Percentiles rank a stretch among this genome's conserved stretches.
phyloP scores from a whole-genome alignment of 92 coral and sea anemone species.

The Actinostola sp. region DNA sequence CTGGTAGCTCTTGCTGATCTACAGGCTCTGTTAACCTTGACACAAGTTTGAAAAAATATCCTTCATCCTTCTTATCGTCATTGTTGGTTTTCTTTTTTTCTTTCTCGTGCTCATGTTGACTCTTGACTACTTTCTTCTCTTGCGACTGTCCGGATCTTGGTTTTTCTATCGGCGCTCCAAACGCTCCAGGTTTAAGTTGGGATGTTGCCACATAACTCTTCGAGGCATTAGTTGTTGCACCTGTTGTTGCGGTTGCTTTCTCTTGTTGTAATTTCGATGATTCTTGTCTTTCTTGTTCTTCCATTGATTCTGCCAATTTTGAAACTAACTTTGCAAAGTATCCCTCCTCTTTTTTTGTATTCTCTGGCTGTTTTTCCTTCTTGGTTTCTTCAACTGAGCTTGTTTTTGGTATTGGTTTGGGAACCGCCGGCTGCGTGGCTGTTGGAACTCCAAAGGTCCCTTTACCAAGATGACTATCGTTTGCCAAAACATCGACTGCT shows the following conservation, averaged over 20 bases:
- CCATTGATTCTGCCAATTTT: slow-evolving; percentile 34
- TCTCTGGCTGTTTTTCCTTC: not conserved
- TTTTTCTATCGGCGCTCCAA: not conserved
- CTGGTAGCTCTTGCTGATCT: not conserved
- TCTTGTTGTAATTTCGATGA: not conserved
- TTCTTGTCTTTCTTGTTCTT: slow-evolving; percentile 25
- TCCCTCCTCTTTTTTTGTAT: slow-evolving; percentile 4
- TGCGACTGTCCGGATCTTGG: not conserved
- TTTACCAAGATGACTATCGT: not conserved
- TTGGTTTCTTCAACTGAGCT: not conserved
- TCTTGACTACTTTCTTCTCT: not conserved
- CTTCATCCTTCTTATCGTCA: slow-evolving; percentile 1
- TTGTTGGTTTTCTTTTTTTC: not conserved
- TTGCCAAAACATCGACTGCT: not conserved
- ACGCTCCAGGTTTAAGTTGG: not conserved
- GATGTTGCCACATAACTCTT: not conserved
- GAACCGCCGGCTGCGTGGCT: not conserved
- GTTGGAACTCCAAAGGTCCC: slow-evolving; percentile 20
- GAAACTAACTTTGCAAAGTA: slow-evolving; percentile 28
- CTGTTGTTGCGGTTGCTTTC: not conserved
- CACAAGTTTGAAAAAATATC: slow-evolving; percentile 11
- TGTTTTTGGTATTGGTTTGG: not conserved
- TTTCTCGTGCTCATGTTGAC: slow-evolving; percentile 12
- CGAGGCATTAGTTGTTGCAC: not conserved
- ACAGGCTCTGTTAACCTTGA: slow-evolving; percentile 5